phyloP scores from a whole-genome alignment of 2,888 invertebrate species.

The Eupithecia pulchellata region DNA sequence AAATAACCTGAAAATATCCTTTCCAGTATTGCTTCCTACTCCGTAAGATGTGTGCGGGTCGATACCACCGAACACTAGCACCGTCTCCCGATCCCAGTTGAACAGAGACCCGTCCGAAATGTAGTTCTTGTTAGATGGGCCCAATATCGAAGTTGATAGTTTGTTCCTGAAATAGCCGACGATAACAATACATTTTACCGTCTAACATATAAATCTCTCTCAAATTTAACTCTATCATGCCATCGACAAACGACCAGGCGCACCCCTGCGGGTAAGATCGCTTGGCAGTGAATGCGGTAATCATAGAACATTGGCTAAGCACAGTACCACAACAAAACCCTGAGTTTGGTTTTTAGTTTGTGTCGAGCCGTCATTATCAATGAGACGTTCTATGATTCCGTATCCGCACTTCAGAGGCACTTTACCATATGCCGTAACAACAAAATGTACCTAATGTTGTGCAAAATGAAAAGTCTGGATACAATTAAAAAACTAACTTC shows the following conservation, averaged over 20 bases:
- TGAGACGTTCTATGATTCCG: no score
- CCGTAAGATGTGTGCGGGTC: constrained; percentile 87
- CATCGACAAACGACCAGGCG: no score
- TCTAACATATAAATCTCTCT: no score
- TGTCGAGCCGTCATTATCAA: no score
- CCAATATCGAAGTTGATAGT: constrained; percentile 73
- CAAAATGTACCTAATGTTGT: no score
- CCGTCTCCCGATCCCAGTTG: constrained; percentile 85
- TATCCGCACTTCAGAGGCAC: background rate
- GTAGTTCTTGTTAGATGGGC: constrained; percentile 80
- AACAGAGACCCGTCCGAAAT: constrained; percentile 82
- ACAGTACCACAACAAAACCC: background rate
- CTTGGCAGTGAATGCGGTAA: no score
- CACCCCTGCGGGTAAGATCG: no score
- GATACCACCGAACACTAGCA: constrained; percentile 89
- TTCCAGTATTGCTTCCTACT: constrained; percentile 85
- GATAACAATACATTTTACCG: background rate
- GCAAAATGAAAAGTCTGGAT: background rate
- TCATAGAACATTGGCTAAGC: background rate
- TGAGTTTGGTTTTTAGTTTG: no score
- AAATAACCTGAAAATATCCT: constrained; percentile 83
- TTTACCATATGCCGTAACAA: no score
- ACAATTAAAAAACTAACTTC: background rate
- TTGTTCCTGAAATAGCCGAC: constrained; percentile 66
- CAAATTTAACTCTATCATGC: no score